Evolutionary conservation across 37 sponge, comb jelly and placozoan species (phyloP).

Genomic region (Geodia barretti): DNA sequence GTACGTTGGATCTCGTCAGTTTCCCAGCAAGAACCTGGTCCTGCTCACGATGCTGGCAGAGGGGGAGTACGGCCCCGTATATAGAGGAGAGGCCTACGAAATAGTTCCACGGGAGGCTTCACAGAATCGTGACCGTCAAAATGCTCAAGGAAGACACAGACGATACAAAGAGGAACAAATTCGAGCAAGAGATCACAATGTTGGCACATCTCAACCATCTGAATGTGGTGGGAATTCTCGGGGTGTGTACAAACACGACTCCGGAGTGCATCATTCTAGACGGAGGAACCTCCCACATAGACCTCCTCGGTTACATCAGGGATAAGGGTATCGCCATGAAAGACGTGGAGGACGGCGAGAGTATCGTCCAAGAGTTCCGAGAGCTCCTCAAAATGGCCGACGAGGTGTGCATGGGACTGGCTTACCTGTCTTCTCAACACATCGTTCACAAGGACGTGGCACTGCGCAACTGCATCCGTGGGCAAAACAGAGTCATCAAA

Average conservation of each 20-base stretch:
- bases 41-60: slow-evolving; percentile 61
- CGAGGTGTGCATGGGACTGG: slow-evolving; percentile 71
- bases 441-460: slow-evolving; percentile 68
- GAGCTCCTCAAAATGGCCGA: slow-evolving; percentile 56
- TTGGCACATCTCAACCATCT: slow-evolving; percentile 54
- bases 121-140: slow-evolving; percentile 59
- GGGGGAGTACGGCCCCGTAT: slow-evolving; percentile 68
- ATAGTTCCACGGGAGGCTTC: background rate
- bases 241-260: slow-evolving; percentile 47
- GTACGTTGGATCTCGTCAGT: slow-evolving; percentile 29
- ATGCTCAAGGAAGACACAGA: slow-evolving; percentile 26
- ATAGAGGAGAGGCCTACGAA: slow-evolving; percentile 58
- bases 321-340: slow-evolving; percentile 6
- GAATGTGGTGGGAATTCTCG: slow-evolving; percentile 69
- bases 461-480: slow-evolving; percentile 64
- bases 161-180: slow-evolving; percentile 6
- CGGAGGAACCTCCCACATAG: slow-evolving; percentile 38
- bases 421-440: slow-evolving; percentile 46
- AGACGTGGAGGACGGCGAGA: background rate
- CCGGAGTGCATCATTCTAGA: slow-evolving; percentile 71
- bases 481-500: background rate
- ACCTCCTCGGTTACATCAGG: slow-evolving; percentile 53
- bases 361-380: slow-evolving; percentile 6
- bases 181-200: slow-evolving; percentile 44
- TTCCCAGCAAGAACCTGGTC: slow-evolving; percentile 51